These are phyloP conservation scores for Apodemia zela DNA, from an alignment of 2,888 invertebrate species.

Conservation along the genomic window DNA sequence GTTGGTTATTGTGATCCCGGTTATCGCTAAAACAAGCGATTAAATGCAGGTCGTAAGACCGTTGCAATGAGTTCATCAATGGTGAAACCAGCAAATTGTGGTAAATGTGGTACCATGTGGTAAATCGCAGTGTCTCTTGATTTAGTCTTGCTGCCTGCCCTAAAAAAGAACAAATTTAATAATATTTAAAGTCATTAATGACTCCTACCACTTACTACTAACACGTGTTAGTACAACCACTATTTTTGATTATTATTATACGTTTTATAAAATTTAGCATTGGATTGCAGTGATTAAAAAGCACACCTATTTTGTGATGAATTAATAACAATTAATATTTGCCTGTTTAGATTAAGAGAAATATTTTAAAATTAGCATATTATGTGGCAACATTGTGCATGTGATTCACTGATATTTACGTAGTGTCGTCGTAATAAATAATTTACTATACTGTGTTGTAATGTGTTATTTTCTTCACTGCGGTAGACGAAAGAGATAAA, in stretches of 20 bases:
- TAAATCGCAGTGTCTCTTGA: no score
- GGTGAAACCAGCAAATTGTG: no score
- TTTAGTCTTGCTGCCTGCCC: no score
- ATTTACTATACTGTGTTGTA: conserved; percentile 31
- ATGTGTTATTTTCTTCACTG: conserved; percentile 28
- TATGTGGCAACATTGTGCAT: conserved; percentile 11
- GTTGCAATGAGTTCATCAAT: no score
- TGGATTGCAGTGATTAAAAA: neutral
- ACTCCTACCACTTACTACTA: no score
- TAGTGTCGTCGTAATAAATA: conserved; percentile 32
- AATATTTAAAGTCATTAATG: no score
- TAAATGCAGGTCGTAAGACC: no score
- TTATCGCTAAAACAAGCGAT: no score
- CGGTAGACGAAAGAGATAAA: conserved; percentile 14
- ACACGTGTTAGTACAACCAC: neutral
- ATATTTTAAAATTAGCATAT: conserved; percentile 12
- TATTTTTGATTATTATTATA: neutral
- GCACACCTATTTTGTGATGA: conserved; percentile 2
- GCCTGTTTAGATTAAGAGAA: conserved; percentile 11
- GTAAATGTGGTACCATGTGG: no score
- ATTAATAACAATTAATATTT: neutral
- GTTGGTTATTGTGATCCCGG: no score
- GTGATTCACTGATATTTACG: conserved; percentile 26
- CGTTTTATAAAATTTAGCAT: neutral
- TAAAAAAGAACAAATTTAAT: no score